These are phyloP conservation scores for Chironex yamaguchii DNA, from an alignment of 30 jellyfish, hydroid and myxozoan genomes.

Conservation along the genomic window DNA sequence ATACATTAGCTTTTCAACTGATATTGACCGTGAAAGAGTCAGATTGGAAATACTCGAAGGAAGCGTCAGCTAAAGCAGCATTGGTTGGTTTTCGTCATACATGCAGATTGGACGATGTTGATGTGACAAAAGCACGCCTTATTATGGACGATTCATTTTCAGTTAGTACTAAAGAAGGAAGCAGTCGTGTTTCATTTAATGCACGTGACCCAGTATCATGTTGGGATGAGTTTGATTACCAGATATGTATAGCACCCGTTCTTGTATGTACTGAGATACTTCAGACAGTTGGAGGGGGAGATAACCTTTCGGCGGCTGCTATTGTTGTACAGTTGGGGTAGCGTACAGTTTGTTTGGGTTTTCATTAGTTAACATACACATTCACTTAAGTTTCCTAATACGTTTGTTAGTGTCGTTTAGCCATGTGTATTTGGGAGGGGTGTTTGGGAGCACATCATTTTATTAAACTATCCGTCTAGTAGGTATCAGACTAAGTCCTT, in stretches of 20 bases:
- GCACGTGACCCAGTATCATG: conserved; percentile 89
- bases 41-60: conserved; percentile 77
- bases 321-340: conserved; percentile 63
- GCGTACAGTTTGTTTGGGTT: no score
- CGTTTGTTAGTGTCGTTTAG: no score
- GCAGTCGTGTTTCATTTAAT: conserved; percentile 67
- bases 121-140: conserved; percentile 69
- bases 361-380: no score
- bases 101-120: conserved; percentile 72
- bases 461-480: no score
- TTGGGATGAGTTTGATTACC: conserved; percentile 92
- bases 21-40: conserved; percentile 62
- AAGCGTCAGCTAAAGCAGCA: conserved; percentile 90
- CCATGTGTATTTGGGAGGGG: no score
- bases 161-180: conserved; percentile 34
- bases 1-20: conserved; percentile 89
- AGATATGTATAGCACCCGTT: conserved; percentile 93
- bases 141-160: conserved; percentile 96
- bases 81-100: conserved; percentile 83
- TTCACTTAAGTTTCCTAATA: no score
- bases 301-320: conserved; percentile 90
- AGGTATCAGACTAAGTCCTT: no score
- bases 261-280: conserved; percentile 84
- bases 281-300: conserved; percentile 98
- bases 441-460: no score